Base-by-base conservation (phyloP, 2,797 vertebrate species). In the Mus caroli region DNA sequence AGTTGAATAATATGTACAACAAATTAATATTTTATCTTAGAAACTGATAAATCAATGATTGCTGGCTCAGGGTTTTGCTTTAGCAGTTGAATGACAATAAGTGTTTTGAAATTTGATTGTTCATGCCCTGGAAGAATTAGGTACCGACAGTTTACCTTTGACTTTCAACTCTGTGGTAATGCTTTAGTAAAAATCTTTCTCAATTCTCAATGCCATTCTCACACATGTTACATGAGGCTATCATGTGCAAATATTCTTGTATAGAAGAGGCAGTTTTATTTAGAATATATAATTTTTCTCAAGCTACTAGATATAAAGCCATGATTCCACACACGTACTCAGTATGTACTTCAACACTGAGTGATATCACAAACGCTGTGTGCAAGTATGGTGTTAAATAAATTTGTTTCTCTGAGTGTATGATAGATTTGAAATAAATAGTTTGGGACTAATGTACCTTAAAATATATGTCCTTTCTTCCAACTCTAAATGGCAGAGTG, bases 371-470 rank as follows among this genome's bases (percentile, higher is more conserved):
- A 28, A 52, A 5, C 1, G 0, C 60, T 19, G 0, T 71, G 22
- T 56, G 58, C 34, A 17, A 17, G 34, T 22, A 12, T 75, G 8
- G 3, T 82, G 58, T 2, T 73, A 37, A 92, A 89, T 76, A 20
- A 28, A 22, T 40, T 58, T 31, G 78, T 62, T 94, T 97, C 88
- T 93, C 26, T 85, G 85, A 89, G 73, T 85, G 40, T 71, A 46
- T 26, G 40, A 80, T 90, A 12, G 24, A 28, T 93, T 93, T 93
- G 28, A 95, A 96, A 94, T 77, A 91, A 96, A 92, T 80, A 93
- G 24, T 89, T 94, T 96, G 77, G 40, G 94, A 90, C 67, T 94
- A 95, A 96, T 71, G 58, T 92, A 91, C 58, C 28, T 96, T 94
- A 77, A 97, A 94, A 94, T 87, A 46, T 69, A 77, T 46, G 20